Percentiles rank a stretch among this genome's conserved stretches.
Evolutionary conservation across 2,888 invertebrate species (phyloP).

Genomic region (Tinea trinotella): DNA sequence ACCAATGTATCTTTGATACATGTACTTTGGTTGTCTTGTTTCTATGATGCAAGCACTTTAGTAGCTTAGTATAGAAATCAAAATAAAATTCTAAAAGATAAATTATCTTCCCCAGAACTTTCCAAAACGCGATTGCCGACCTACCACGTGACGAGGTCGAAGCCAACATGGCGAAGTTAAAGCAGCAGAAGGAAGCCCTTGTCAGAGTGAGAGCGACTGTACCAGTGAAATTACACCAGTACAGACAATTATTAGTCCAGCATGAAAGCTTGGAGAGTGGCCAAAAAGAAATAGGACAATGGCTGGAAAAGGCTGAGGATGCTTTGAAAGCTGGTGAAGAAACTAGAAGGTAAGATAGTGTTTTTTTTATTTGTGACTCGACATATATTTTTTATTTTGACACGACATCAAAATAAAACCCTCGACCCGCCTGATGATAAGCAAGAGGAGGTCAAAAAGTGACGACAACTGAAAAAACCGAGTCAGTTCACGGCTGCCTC

Average conservation of each 20-base stretch:
- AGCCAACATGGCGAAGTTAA: conserved; percentile 88
- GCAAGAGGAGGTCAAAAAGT: too few species aligned
- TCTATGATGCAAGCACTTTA: too few species aligned
- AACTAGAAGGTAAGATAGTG: conserved; percentile 49
- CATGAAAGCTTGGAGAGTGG: conserved; percentile 92
- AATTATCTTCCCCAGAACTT: conserved; percentile 74
- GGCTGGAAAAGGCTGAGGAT: conserved; percentile 89
- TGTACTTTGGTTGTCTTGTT: too few species aligned
- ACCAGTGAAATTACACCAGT: conserved; percentile 85
- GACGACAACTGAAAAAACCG: too few species aligned
- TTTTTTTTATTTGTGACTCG: too few species aligned
- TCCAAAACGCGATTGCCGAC: conserved; percentile 92
- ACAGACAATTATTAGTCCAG: conserved; percentile 87
- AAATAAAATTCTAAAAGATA: too few species aligned
- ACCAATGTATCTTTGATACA: too few species aligned
- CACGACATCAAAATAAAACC: too few species aligned
- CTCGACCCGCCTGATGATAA: too few species aligned
- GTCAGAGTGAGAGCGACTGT: conserved; percentile 88
- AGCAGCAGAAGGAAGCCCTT: conserved; percentile 90
- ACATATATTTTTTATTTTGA: too few species aligned
- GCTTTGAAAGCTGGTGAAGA: conserved; percentile 68
- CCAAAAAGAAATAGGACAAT: conserved; percentile 86
- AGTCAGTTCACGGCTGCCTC: too few species aligned
- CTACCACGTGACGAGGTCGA: conserved; percentile 92
- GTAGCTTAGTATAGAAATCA: too few species aligned